Evolutionary conservation across 2,888 invertebrate genomes (phyloP).

Genomic region (Rhagonycha lutea): DNA sequence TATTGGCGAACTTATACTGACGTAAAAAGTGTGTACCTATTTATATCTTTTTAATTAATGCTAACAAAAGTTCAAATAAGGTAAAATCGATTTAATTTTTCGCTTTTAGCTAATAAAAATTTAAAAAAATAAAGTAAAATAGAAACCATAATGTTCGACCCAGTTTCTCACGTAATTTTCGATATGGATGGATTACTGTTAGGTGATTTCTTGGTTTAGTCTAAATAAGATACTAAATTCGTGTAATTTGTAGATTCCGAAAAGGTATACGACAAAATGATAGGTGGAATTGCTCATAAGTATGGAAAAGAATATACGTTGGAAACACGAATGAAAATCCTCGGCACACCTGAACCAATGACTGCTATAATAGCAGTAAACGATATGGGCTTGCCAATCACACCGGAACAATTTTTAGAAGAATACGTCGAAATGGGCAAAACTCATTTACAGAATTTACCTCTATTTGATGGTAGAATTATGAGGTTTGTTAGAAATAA

Average conservation of each 20-base stretch:
- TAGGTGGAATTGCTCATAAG: constrained; percentile 67
- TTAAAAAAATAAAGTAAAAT: background rate
- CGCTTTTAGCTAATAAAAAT: background rate
- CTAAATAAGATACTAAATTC: background rate
- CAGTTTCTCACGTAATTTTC: constrained; percentile 78
- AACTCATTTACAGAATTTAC: constrained; percentile 59
- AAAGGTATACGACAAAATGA: constrained; percentile 75
- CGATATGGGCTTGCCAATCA: constrained; percentile 65
- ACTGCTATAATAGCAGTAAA: constrained; percentile 59
- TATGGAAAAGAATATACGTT: constrained; percentile 79
- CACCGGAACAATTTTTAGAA: constrained; percentile 62
- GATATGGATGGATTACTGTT: constrained; percentile 70
- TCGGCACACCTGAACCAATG: constrained; percentile 59
- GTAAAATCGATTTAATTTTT: background rate
- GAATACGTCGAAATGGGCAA: constrained; percentile 56
- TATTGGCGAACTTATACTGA: background rate
- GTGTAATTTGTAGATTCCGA: constrained; percentile 74
- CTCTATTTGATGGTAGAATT: constrained; percentile 62
- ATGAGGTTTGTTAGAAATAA: background rate
- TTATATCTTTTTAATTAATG: background rate
- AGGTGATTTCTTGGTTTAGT: constrained; percentile 54
- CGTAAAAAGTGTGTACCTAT: background rate
- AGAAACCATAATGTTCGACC: constrained; percentile 52
- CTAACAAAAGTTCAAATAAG: background rate
- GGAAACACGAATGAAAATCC: constrained; percentile 63